Percentiles rank a stretch among this genome's conserved stretches.
Evolutionary conservation across 2,113 vertebrate genomes (phyloP).

Genomic region (Hippolais icterina): DNA sequence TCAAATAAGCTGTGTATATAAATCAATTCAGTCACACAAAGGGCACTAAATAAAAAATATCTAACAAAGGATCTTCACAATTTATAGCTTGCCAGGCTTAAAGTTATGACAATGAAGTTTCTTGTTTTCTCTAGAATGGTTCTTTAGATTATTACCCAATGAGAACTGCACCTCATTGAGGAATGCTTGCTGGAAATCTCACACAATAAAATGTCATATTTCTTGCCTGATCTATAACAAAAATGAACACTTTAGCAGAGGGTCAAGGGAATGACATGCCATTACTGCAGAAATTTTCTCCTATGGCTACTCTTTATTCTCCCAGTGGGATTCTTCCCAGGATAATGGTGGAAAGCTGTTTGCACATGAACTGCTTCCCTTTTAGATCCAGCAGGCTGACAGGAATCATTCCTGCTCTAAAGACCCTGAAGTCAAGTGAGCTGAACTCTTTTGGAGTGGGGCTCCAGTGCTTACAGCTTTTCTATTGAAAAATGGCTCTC

Average conservation of each 20-base stretch:
- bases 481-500: conserved; percentile 40
- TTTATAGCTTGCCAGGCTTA: background rate
- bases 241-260: conserved; percentile 14
- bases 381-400: conserved; percentile 48
- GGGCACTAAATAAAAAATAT: background rate
- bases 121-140: background rate
- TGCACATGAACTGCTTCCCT: conserved; percentile 61
- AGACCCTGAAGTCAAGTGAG: conserved; percentile 47
- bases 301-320: conserved; percentile 61
- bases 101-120: background rate
- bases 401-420: conserved; percentile 55
- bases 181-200: conserved; percentile 31
- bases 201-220: conserved; percentile 58
- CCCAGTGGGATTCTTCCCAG: conserved; percentile 54
- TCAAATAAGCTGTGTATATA: background rate
- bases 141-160: background rate
- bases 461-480: conserved; percentile 8
- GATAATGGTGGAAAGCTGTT: conserved; percentile 54
- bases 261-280: conserved; percentile 58
- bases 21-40: background rate
- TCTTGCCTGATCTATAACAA: conserved; percentile 30
- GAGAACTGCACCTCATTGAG: conserved; percentile 16
- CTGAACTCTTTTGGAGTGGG: conserved; percentile 40
- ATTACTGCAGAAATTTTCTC: conserved; percentile 59
- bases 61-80: background rate